These are phyloP conservation scores for Pteropus alecto DNA, from an alignment of 2,113 vertebrate genomes.

Conservation along the genomic window DNA sequence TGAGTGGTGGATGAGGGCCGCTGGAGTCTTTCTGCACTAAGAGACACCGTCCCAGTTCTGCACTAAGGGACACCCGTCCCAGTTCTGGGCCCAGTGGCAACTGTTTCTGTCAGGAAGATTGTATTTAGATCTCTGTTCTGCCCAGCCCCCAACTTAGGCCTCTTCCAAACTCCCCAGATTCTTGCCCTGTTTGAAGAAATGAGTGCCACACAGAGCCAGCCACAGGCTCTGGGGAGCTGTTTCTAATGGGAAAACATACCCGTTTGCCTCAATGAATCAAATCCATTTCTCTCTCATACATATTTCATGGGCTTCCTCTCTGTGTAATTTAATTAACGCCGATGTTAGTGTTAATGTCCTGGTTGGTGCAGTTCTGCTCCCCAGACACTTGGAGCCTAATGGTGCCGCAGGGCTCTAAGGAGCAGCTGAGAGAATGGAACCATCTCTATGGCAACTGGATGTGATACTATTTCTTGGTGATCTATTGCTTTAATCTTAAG, in stretches of 20 bases:
- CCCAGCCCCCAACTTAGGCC: background rate
- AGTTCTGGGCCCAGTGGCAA: background rate
- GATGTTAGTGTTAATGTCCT: conserved; percentile 58
- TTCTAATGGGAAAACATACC: conserved; percentile 58
- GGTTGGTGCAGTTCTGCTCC: background rate
- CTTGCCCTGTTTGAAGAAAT: conserved; percentile 4
- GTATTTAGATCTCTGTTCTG: background rate
- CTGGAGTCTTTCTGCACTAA: too few species aligned
- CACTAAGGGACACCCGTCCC: background rate
- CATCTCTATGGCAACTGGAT: conserved; percentile 56
- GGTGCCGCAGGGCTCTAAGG: background rate
- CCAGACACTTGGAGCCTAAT: background rate
- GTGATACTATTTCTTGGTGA: conserved; percentile 57
- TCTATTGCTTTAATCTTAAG: conserved; percentile 70
- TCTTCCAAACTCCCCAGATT: background rate
- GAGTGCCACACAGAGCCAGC: background rate
- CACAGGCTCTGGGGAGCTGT: conserved; percentile 10
- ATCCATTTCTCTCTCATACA: conserved; percentile 66
- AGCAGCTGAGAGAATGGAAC: background rate
- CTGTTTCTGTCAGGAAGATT: background rate
- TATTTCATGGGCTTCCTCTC: conserved; percentile 71
- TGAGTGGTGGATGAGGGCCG: accelerated
- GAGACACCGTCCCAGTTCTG: too few species aligned
- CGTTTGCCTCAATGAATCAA: conserved; percentile 70
- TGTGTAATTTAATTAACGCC: conserved; percentile 71